Evolutionary conservation across 2,888 invertebrate species (phyloP).

Genomic region (Tortricodes alternella): DNA sequence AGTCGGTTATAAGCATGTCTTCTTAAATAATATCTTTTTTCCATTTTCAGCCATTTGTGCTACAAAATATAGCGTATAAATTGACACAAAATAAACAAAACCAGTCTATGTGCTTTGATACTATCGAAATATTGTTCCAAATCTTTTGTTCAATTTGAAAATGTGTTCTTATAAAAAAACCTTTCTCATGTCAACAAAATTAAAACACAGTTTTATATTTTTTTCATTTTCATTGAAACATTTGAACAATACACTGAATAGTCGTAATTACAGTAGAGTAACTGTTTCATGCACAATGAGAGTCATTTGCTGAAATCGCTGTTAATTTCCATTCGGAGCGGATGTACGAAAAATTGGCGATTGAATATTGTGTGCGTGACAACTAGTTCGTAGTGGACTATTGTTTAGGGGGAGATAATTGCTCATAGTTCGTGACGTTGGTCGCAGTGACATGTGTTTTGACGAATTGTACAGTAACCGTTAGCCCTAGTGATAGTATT

Average conservation of each 20-base stretch:
- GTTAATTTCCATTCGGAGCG: constrained; percentile 59
- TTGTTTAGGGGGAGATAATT: constrained; percentile 15
- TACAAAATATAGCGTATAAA: no score
- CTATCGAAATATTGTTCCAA: not conserved
- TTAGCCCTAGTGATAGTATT: not conserved
- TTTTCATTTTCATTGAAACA: constrained; percentile 52
- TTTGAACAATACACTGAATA: constrained; percentile 77
- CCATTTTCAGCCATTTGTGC: no score
- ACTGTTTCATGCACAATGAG: constrained; percentile 77
- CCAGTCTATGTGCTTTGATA: no score
- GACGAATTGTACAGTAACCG: not conserved
- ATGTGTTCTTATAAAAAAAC: not conserved
- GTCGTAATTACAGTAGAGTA: constrained; percentile 69
- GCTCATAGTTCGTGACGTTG: not conserved
- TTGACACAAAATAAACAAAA: no score
- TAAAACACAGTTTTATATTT: constrained; percentile 42
- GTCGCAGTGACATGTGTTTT: not conserved
- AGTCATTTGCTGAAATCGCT: constrained; percentile 76
- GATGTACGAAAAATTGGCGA: constrained; percentile 55
- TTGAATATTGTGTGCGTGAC: constrained; percentile 31
- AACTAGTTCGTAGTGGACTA: constrained; percentile 12
- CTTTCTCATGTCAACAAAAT: constrained; percentile 8
- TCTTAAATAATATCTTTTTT: no score
- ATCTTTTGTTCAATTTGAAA: not conserved
- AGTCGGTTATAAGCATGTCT: no score